phyloP scores from a whole-genome alignment of 1,140 invertebrate species.

The Pachyrhynchus sulphureomaculatus region DNA sequence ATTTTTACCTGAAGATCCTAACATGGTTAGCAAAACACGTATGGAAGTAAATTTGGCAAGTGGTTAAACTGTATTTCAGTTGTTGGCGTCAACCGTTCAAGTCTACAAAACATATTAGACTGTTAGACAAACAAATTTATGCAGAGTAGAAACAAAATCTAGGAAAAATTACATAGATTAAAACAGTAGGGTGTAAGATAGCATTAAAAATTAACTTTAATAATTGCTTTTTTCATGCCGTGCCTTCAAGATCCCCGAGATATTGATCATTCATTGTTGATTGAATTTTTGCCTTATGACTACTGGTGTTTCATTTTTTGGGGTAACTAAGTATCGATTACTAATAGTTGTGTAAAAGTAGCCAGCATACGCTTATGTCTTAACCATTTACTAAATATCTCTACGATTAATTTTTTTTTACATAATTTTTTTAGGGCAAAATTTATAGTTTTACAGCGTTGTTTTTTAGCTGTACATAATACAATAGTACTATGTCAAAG shows the following conservation, averaged over 20 bases:
- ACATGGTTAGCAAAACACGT: too few relatives aligned
- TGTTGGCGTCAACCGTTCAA: too few relatives aligned
- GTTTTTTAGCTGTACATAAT: too few relatives aligned
- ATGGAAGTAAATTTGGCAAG: too few relatives aligned
- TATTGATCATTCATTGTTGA: conserved; percentile 52
- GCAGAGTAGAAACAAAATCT: background rate
- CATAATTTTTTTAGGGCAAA: too few relatives aligned
- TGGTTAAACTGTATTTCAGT: too few relatives aligned
- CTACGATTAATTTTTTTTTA: too few relatives aligned
- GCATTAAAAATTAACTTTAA: conserved; percentile 34
- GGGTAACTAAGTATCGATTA: conserved; percentile 30
- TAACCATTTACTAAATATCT: background rate
- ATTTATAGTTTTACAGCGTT: too few relatives aligned
- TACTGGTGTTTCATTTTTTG: conserved; percentile 16
- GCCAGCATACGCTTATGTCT: conserved; percentile 6
- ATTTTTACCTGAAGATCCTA: too few relatives aligned
- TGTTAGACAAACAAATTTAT: too few relatives aligned
- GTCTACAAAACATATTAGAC: too few relatives aligned
- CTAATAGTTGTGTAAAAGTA: conserved; percentile 20
- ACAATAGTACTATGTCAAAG: too few relatives aligned
- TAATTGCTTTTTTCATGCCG: conserved; percentile 45
- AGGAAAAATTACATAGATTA: conserved; percentile 10
- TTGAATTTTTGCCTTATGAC: conserved; percentile 26
- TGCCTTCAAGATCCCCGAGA: conserved; percentile 48
- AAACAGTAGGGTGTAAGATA: background rate